phyloP scores from a whole-genome alignment of 2,113 vertebrate species.

The Arvicanthis niloticus region DNA sequence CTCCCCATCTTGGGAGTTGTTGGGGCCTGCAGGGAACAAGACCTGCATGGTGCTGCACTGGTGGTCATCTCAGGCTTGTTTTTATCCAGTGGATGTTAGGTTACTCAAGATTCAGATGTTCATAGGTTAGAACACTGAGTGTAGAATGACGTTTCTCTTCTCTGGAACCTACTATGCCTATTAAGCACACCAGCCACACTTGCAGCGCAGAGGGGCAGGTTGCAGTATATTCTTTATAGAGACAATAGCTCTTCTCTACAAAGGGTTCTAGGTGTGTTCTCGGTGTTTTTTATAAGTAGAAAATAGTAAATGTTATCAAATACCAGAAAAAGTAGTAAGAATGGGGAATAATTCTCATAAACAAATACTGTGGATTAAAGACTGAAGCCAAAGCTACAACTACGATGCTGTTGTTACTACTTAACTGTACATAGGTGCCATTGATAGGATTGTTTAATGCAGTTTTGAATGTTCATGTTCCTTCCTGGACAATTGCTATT shows the following conservation, averaged over 20 bases:
- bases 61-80: too few relatives aligned
- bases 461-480: neutral
- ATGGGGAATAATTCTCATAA: neutral
- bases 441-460: neutral
- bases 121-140: too few relatives aligned
- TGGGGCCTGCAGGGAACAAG: too few relatives aligned
- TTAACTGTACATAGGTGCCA: neutral
- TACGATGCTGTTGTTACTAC: neutral
- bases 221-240: slow-evolving; percentile 7
- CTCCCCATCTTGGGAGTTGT: too few relatives aligned
- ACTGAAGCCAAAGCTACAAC: neutral
- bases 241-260: neutral
- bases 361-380: neutral
- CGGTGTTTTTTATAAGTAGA: slow-evolving; percentile 8
- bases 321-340: neutral
- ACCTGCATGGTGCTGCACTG: too few relatives aligned
- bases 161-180: too few relatives aligned
- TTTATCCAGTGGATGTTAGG: too few relatives aligned
- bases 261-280: neutral
- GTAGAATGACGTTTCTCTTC: too few relatives aligned
- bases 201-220: too few relatives aligned
- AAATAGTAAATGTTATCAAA: slow-evolving; percentile 8
- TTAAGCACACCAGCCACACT: too few relatives aligned
- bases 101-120: too few relatives aligned
- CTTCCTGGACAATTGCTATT: neutral